These are phyloP conservation scores for Nemurella pictetii DNA, from an alignment of 2,888 invertebrate genomes.

Conservation along the genomic window DNA sequence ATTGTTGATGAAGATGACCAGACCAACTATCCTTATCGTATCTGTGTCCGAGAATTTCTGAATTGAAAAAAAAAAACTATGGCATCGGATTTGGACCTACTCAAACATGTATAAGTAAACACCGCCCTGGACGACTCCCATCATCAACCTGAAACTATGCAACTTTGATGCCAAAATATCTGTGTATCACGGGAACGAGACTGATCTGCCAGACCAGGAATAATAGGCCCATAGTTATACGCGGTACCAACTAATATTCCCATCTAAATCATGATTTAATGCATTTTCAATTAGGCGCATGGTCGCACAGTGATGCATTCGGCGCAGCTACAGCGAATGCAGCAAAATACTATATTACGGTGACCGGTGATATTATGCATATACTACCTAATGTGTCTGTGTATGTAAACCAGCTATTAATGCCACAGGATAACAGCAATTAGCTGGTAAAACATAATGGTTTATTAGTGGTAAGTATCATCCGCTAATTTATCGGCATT, in stretches of 20 bases:
- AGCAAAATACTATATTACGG: slow-evolving; percentile 32
- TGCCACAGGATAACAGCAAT: background rate
- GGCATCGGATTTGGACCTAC: too few species aligned
- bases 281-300: slow-evolving; percentile 40
- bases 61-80: too few species aligned
- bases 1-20: too few species aligned
- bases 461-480: background rate
- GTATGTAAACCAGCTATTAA: background rate
- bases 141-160: too few species aligned
- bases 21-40: too few species aligned
- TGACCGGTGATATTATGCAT: background rate
- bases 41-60: too few species aligned
- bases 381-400: background rate
- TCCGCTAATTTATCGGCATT: background rate
- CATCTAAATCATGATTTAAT: slow-evolving; percentile 21
- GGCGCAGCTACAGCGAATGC: slow-evolving; percentile 32
- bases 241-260: background rate
- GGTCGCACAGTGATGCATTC: slow-evolving; percentile 37
- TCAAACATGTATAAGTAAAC: too few species aligned
- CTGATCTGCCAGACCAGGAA: too few species aligned
- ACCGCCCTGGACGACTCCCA: too few species aligned
- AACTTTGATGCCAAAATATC: too few species aligned
- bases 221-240: too few species aligned
- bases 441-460: background rate
- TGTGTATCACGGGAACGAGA: too few species aligned